Evolutionary conservation across 2,888 invertebrate species (phyloP).

Genomic region (Metacarcinus magister): DNA sequence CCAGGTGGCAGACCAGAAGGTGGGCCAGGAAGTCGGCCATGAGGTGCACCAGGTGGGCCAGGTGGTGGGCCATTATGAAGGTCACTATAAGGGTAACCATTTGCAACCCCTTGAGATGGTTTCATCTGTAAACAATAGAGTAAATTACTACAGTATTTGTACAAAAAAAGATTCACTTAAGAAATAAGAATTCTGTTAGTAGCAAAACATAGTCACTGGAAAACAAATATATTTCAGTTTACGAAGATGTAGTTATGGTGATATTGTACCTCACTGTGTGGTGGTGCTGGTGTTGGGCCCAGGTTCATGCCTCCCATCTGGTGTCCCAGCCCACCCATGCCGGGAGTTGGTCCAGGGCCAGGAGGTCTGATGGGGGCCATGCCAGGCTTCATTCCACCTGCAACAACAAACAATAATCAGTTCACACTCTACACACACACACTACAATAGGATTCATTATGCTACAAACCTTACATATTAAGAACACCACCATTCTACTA

Average conservation of each 20-base stretch:
- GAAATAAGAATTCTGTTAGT: too few species aligned
- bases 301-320: slow-evolving; percentile 68
- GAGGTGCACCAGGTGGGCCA: slow-evolving; percentile 22
- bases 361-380: neutral
- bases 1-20: slow-evolving; percentile 53
- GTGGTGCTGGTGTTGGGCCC: slow-evolving; percentile 58
- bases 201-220: too few species aligned
- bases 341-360: neutral
- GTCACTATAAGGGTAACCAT: slow-evolving; percentile 71
- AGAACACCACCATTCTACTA: too few species aligned
- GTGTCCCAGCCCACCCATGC: neutral
- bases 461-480: too few species aligned
- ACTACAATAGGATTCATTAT: too few species aligned
- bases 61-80: slow-evolving; percentile 63
- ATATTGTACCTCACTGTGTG: slow-evolving; percentile 2
- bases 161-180: neutral
- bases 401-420: neutral
- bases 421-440: neutral
- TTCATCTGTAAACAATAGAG: slow-evolving; percentile 52
- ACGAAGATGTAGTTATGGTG: neutral
- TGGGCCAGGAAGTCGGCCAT: slow-evolving; percentile 42
- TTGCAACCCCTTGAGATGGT: slow-evolving; percentile 52
- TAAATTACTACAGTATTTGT: neutral
- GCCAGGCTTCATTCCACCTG: slow-evolving; percentile 50
- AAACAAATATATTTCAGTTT: neutral